Percentiles rank a stretch among this genome's conserved stretches.
Evolutionary conservation across 2,113 vertebrate species (phyloP).

Genomic region (Petaurus breviceps): DNA sequence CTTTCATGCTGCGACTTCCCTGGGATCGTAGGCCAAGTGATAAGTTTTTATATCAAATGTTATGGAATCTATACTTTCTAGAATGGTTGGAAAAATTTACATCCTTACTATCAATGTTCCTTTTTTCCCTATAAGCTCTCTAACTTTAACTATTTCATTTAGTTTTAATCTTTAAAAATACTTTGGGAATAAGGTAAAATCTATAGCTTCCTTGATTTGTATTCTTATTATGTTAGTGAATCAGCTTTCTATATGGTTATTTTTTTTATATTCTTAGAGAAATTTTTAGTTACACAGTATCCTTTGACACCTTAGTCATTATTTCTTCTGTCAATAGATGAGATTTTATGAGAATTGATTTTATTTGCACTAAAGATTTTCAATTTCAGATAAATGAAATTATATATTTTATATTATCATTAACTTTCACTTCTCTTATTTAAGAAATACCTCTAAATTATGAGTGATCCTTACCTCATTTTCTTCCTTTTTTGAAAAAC

Average conservation of each 20-base stretch:
- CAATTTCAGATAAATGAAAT: no score
- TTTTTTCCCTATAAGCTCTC: no score
- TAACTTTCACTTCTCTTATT: not conserved
- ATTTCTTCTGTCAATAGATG: no score
- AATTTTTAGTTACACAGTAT: not conserved
- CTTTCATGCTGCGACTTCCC: no score
- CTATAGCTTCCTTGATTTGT: not conserved
- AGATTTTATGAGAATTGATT: no score
- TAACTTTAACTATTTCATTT: not conserved
- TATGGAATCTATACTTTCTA: not conserved
- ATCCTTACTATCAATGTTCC: not conserved
- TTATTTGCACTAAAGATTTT: no score
- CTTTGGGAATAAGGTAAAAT: not conserved
- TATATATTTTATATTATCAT: not conserved
- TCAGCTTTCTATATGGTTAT: not conserved
- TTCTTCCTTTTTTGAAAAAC: not conserved
- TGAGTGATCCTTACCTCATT: not conserved
- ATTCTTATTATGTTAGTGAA: not conserved
- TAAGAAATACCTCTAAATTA: not conserved
- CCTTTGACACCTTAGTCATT: not conserved
- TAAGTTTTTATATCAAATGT: no score
- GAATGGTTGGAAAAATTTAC: not conserved
- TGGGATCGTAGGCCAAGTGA: no score
- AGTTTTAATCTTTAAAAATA: not conserved
- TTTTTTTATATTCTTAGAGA: not conserved